phyloP scores from a whole-genome alignment of 2,113 vertebrate species.

The Thamnaconus septentrionalis region DNA sequence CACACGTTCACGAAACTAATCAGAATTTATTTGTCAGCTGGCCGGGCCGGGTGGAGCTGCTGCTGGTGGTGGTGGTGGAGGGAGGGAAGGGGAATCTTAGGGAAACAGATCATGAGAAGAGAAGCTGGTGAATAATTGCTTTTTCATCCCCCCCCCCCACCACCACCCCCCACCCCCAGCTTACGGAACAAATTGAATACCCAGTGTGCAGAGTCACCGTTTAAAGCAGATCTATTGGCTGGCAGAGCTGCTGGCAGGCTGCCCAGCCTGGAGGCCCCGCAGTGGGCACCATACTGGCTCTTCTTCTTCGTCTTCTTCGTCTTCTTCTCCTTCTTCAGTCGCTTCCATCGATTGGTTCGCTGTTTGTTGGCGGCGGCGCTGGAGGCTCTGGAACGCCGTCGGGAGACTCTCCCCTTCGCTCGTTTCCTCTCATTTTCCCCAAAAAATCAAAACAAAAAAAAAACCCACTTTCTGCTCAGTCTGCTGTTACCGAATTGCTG shows the following conservation, averaged over 20 bases:
- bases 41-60: too few species aligned
- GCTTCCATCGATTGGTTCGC: slow-evolving; percentile 61
- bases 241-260: slow-evolving; percentile 56
- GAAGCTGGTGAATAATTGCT: slow-evolving; percentile 77
- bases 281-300: slow-evolving; percentile 35
- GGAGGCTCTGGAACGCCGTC: slow-evolving; percentile 46
- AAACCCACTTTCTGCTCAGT: slow-evolving; percentile 39
- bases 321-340: slow-evolving; percentile 34
- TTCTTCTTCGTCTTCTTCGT: background rate
- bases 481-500: slow-evolving; percentile 41
- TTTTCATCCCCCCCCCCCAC: slow-evolving; percentile 66
- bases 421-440: slow-evolving; percentile 46
- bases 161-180: slow-evolving; percentile 11
- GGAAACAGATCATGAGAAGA: slow-evolving; percentile 77
- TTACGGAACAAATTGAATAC: slow-evolving; percentile 80
- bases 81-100: slow-evolving; percentile 64
- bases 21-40: slow-evolving; percentile 65
- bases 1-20: slow-evolving; percentile 61
- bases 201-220: slow-evolving; percentile 65
- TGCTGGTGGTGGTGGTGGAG: background rate
- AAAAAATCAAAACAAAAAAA: slow-evolving; percentile 12
- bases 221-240: slow-evolving; percentile 70
- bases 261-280: slow-evolving; percentile 57
- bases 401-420: slow-evolving; percentile 21
- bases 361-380: slow-evolving; percentile 66